phyloP scores from a whole-genome alignment of 1,140 invertebrate genomes.

The Lepidurus couesii region DNA sequence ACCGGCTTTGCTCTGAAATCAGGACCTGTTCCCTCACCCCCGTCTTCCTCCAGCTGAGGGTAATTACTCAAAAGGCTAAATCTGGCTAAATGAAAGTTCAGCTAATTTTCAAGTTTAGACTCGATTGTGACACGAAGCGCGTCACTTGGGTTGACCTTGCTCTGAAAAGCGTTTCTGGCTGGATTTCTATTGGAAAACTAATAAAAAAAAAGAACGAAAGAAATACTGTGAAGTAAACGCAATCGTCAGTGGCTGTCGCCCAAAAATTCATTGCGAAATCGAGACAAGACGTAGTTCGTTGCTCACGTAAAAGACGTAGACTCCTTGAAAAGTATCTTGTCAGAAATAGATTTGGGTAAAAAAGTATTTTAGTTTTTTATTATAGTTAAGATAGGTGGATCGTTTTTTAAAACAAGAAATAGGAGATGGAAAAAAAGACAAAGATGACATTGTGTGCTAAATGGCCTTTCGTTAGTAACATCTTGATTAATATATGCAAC shows the following conservation, averaged over 20 bases:
- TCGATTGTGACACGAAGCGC: too few relatives aligned
- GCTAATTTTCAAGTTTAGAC: too few relatives aligned
- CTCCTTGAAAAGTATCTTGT: background rate
- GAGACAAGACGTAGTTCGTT: slow-evolving; percentile 1
- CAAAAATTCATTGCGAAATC: slow-evolving; percentile 3
- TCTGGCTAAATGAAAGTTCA: too few relatives aligned
- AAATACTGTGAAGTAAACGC: background rate
- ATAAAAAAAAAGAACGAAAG: background rate
- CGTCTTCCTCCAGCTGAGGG: background rate
- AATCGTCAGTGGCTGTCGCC: background rate
- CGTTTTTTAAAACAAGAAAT: too few relatives aligned
- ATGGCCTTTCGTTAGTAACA: background rate
- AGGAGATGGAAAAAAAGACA: background rate
- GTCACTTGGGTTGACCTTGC: too few relatives aligned
- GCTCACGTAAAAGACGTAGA: background rate
- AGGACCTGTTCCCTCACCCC: background rate
- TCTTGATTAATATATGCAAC: slow-evolving; percentile 1
- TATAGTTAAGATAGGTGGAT: too few relatives aligned
- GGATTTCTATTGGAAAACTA: background rate
- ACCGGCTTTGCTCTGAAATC: background rate
- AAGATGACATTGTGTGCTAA: background rate
- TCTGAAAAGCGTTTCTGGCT: too few relatives aligned
- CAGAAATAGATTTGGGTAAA: background rate
- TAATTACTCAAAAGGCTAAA: background rate
- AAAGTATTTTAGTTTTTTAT: too few relatives aligned